phyloP scores from a whole-genome alignment of 1,140 invertebrate species.

The Proales similis region DNA sequence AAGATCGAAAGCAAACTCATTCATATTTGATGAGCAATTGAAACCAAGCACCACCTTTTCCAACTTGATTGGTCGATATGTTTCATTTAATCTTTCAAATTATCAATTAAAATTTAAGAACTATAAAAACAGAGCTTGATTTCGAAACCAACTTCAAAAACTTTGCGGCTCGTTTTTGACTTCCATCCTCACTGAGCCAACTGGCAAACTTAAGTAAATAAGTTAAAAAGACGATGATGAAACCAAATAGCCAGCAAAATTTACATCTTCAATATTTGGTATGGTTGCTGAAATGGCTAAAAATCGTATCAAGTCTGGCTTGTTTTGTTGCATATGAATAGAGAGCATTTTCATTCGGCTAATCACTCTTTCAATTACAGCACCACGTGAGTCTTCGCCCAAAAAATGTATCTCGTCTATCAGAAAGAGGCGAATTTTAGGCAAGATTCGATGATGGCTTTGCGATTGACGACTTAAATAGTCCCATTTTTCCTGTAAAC shows the following conservation, averaged over 20 bases:
- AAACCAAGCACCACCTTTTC: conserved; percentile 67
- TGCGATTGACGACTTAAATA: conserved; percentile 66
- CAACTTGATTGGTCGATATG: conserved; percentile 65
- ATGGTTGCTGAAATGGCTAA: conserved; percentile 71
- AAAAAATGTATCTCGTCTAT: conserved; percentile 69
- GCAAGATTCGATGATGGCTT: conserved; percentile 60
- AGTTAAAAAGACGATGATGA: conserved; percentile 26
- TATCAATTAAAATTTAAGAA: neutral
- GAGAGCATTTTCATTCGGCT: conserved; percentile 64
- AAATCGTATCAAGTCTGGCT: conserved; percentile 59
- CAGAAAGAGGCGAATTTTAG: conserved; percentile 64
- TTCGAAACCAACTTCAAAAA: conserved; percentile 48
- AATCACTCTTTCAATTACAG: conserved; percentile 69
- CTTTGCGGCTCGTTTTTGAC: conserved; percentile 43
- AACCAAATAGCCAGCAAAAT: conserved; percentile 2
- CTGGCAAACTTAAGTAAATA: conserved; percentile 55
- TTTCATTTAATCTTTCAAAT: conserved; percentile 61
- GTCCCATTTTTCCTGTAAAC: conserved; percentile 68
- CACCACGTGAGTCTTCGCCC: conserved; percentile 63
- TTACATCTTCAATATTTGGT: conserved; percentile 66
- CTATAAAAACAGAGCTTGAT: neutral
- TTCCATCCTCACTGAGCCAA: conserved; percentile 58
- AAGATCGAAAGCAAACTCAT: conserved; percentile 68
- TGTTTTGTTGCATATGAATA: conserved; percentile 9
- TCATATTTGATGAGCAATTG: conserved; percentile 52